Percentiles rank a stretch among this genome's conserved stretches.
Conservation (phyloP, 2,888 invertebrate genomes). For the Rotaria macrura region DNA sequence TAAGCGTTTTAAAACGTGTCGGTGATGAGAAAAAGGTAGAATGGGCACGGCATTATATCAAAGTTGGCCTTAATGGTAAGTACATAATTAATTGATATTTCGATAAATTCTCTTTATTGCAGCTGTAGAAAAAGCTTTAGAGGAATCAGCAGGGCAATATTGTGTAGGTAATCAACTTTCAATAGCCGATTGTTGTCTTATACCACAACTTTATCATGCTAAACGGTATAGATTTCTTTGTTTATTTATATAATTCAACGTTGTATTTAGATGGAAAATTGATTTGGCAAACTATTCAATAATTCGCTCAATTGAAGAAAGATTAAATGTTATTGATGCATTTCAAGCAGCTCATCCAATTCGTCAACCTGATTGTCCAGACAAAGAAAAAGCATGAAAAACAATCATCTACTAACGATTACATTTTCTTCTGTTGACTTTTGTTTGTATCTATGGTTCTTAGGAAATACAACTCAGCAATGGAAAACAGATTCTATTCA, state of each 20-base stretch:
- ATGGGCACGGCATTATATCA: slow-evolving; percentile 87
- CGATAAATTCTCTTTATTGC: background rate
- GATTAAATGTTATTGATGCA: slow-evolving; percentile 73
- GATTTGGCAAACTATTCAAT: slow-evolving; percentile 78
- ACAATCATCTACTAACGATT: background rate
- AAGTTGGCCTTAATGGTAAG: slow-evolving; percentile 61
- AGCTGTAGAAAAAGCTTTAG: background rate
- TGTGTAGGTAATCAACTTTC: slow-evolving; percentile 85
- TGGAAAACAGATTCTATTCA: background rate
- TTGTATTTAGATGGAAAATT: slow-evolving; percentile 67
- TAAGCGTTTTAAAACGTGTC: slow-evolving; percentile 63
- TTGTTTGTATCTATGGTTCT: too few relatives aligned
- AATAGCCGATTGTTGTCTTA: slow-evolving; percentile 82
- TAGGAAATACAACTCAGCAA: background rate
- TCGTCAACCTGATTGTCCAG: slow-evolving; percentile 82
- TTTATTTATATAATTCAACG: background rate
- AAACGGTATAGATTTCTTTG: slow-evolving; percentile 57
- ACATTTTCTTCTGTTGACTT: too few relatives aligned
- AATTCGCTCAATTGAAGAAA: slow-evolving; percentile 72
- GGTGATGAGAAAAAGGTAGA: slow-evolving; percentile 66
- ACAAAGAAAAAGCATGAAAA: slow-evolving; percentile 37
- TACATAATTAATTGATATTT: background rate
- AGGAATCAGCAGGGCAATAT: slow-evolving; percentile 60
- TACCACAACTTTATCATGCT: slow-evolving; percentile 89
- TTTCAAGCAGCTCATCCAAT: slow-evolving; percentile 81